phyloP scores from a whole-genome alignment of 2,113 vertebrate genomes.

The Pagrus major region DNA sequence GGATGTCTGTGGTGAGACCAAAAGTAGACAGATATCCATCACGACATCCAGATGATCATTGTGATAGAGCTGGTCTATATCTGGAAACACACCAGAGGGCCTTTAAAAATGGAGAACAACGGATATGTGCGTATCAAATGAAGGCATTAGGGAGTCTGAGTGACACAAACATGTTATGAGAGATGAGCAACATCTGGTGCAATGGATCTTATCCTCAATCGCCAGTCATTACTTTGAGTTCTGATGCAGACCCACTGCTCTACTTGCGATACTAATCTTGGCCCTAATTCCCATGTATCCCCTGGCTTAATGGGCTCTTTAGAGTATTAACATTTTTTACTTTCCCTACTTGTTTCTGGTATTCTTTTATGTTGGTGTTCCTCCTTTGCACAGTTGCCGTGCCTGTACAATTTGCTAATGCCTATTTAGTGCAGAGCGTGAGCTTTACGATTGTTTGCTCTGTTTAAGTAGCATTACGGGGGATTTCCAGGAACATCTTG shows the following conservation, averaged over 20 bases:
- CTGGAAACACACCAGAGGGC: constrained; percentile 65
- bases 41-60: constrained; percentile 39
- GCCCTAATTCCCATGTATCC: constrained; percentile 76
- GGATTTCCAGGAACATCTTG: constrained; percentile 59
- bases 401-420: constrained; percentile 20
- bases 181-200: constrained; percentile 82
- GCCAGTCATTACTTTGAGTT: constrained; percentile 52
- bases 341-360: constrained; percentile 59
- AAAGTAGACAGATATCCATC: constrained; percentile 70
- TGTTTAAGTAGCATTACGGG: constrained; percentile 47
- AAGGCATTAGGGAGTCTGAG: constrained; percentile 73
- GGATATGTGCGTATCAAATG: constrained; percentile 73
- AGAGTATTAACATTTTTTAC: constrained; percentile 77
- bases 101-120: constrained; percentile 61
- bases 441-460: constrained; percentile 38
- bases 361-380: constrained; percentile 37
- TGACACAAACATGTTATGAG: constrained; percentile 83
- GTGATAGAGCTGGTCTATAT: constrained; percentile 73
- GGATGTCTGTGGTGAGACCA: constrained; percentile 53
- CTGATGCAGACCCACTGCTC: constrained; percentile 51
- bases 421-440: constrained; percentile 20
- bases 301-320: constrained; percentile 77
- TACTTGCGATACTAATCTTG: constrained; percentile 73
- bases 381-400: constrained; percentile 1
- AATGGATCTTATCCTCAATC: constrained; percentile 70